Conservation (phyloP, 2,888 invertebrate species). For the Alentia gelatinosa region DNA sequence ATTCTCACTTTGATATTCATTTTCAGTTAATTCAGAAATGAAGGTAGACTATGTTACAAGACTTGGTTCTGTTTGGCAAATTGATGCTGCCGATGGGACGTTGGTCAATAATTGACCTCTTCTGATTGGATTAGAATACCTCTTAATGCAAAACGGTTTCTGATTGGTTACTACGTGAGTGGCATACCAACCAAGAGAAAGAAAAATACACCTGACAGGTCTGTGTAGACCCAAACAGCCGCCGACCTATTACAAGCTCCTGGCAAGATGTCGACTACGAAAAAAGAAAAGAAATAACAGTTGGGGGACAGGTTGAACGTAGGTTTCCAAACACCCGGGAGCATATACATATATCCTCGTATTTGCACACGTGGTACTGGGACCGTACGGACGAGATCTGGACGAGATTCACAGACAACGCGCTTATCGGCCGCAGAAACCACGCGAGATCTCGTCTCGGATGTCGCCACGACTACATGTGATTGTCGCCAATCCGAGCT, state of each 20-base stretch:
- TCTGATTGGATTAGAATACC: neutral
- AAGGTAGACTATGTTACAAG: neutral
- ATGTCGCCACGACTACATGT: neutral
- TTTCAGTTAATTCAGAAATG: neutral
- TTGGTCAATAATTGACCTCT: neutral
- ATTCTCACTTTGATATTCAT: neutral
- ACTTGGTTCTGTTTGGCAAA: neutral
- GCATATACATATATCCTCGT: neutral
- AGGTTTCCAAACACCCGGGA: neutral
- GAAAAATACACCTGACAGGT: too few species aligned
- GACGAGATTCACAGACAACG: neutral
- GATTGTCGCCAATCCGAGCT: neutral
- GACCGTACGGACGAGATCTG: constrained; percentile 11
- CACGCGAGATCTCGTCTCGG: neutral
- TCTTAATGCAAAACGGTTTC: neutral
- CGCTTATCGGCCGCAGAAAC: neutral
- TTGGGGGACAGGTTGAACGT: neutral
- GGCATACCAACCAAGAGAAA: neutral
- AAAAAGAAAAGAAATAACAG: neutral
- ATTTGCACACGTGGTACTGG: constrained; percentile 1
- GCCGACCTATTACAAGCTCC: neutral
- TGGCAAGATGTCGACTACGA: neutral
- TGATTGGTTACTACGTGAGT: neutral
- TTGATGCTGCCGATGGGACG: neutral
- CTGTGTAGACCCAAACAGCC: neutral